Percentiles rank a stretch among this genome's conserved stretches.
These are phyloP conservation scores for Aporrectodea caliginosa DNA, from an alignment of 1,140 invertebrate species.

Conservation along the genomic window DNA sequence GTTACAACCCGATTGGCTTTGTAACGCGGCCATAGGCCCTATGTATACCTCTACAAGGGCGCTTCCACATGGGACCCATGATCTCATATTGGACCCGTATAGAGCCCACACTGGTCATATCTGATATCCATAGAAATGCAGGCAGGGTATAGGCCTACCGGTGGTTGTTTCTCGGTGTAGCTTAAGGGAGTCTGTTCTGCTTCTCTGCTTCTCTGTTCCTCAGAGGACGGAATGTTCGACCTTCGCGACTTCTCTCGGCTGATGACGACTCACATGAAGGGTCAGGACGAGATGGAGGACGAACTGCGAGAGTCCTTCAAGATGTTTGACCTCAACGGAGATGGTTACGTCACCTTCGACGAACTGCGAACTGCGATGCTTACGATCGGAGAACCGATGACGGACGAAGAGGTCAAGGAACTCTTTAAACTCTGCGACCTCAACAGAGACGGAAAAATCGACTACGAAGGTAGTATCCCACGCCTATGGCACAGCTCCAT, in stretches of 20 bases:
- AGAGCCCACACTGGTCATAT: too few species aligned
- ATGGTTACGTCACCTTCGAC: slow-evolving; percentile 27
- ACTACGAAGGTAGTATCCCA: slow-evolving; percentile 30
- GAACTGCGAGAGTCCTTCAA: slow-evolving; percentile 29
- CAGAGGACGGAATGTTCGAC: neutral
- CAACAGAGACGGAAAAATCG: slow-evolving; percentile 33
- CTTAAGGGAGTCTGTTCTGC: too few species aligned
- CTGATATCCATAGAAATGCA: too few species aligned
- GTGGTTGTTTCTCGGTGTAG: too few species aligned
- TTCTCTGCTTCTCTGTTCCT: too few species aligned
- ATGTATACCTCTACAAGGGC: too few species aligned
- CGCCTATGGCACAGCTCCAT: too few species aligned
- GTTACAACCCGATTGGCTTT: too few species aligned
- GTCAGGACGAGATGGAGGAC: slow-evolving; percentile 15
- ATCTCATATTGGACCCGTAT: too few species aligned
- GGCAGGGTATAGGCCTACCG: too few species aligned
- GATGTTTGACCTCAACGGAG: slow-evolving; percentile 27
- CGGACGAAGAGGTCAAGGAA: slow-evolving; percentile 27
- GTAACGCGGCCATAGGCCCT: too few species aligned
- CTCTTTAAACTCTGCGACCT: slow-evolving; percentile 32
- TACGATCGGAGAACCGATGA: slow-evolving; percentile 27
- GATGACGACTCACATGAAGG: slow-evolving; percentile 14
- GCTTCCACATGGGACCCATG: too few species aligned
- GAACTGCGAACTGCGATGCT: slow-evolving; percentile 26
- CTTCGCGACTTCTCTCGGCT: neutral